Evolutionary conservation across 2,888 invertebrate genomes (phyloP), one percentile per base, ranked within the genome.

Genomic region (Cephus pulcher): DNA sequence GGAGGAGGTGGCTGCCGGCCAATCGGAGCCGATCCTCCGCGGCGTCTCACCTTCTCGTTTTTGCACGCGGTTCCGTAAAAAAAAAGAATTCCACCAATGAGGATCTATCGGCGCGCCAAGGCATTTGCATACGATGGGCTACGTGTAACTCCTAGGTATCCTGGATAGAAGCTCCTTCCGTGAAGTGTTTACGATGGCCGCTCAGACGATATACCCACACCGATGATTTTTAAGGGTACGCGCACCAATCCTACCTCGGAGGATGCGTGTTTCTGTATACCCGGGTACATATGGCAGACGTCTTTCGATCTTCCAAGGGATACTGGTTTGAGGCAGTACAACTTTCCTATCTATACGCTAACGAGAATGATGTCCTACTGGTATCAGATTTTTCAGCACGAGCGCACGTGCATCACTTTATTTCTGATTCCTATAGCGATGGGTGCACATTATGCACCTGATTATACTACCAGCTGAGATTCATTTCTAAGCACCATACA

Each of bases 21-120:
- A 88, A 86, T 86, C 85, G 80, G 79, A 78, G 78, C 82, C 82
- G 78, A 75, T 82, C 82, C 81, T 78, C 74, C 80, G 81, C 32
- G 78, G 84, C 86, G 81, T 80, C 80, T 80, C 80, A 76, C 81
- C 80, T 81, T 80, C 79, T 33, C 79, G 79, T 84, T 86, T 71
- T 85, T 83, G 83, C 85, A 84, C 82, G 77, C 76, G 71, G 71
- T 34, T 33, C 71, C 32, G 9, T 71, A 23, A 71, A 71, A 71
- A 71, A 70, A 71, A 70, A 71, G 74, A 76, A 81, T 76, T 77
- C 81, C 78, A 69, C 79, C 79, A 79, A 79, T 79, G 76, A 70
- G 76, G 74, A 74, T 74, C 33, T 77, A 79, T 80, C 70, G 78
- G 73, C 76, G 75, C 81, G 79, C 80, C 76, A 78, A 79, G 80